Evolutionary conservation across 2,113 vertebrate genomes (phyloP).

Genomic region (Ctenomys sociabilis): DNA sequence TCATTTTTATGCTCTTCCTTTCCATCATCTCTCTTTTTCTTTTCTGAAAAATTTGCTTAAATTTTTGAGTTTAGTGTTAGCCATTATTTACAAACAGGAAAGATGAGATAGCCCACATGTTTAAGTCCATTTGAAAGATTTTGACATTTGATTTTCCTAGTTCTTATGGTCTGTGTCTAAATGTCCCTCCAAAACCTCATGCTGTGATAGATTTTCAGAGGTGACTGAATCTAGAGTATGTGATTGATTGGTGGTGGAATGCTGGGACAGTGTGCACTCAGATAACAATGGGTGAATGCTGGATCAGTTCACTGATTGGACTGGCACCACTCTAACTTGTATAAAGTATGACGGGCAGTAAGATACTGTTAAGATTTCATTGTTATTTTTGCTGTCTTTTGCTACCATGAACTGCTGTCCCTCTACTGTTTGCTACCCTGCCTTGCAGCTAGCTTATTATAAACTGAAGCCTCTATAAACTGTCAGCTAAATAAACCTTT

Average conservation of each 20-base stretch:
- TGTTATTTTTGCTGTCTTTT: neutral
- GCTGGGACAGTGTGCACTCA: no score
- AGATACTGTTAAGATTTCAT: neutral
- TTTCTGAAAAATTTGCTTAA: neutral
- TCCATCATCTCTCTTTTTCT: neutral
- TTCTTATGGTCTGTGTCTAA: no score
- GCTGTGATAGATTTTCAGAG: no score
- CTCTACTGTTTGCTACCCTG: neutral
- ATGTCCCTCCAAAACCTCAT: no score
- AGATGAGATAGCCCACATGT: constrained; percentile 2
- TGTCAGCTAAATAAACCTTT: neutral
- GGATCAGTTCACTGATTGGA: no score
- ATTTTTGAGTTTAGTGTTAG: neutral
- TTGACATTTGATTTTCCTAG: constrained; percentile 6
- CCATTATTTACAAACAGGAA: neutral
- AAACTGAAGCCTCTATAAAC: neutral
- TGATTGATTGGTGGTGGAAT: neutral
- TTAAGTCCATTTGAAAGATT: constrained; percentile 30
- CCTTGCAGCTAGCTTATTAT: neutral
- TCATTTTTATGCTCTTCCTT: neutral
- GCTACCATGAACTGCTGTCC: no score
- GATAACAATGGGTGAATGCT: neutral
- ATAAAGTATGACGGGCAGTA: neutral
- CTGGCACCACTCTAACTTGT: no score
- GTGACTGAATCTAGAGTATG: no score